Percentiles rank a stretch among this genome's conserved stretches.
Evolutionary conservation across 2,888 invertebrate species (phyloP).

Genomic region (Punctoribates punctum): DNA sequence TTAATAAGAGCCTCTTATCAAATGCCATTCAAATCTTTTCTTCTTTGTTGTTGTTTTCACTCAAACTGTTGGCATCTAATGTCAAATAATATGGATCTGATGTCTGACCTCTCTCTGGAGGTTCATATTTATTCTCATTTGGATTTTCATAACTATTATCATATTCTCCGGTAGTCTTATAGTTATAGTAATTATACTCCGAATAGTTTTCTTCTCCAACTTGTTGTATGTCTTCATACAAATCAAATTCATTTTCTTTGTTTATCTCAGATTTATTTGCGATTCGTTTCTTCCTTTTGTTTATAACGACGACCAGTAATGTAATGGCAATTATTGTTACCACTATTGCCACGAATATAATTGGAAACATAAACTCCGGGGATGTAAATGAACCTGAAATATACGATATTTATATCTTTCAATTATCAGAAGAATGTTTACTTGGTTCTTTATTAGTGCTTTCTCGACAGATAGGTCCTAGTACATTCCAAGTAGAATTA

Average conservation of each 20-base stretch:
- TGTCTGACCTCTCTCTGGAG: not conserved
- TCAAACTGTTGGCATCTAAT: too few species aligned
- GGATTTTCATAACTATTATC: not conserved
- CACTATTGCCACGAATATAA: not conserved
- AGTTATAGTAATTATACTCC: not conserved
- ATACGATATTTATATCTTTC: too few species aligned
- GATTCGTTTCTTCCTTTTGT: not conserved
- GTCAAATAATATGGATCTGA: not conserved
- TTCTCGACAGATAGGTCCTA: not conserved
- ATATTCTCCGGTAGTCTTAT: too few species aligned
- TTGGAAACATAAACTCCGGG: not conserved
- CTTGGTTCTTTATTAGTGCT: not conserved
- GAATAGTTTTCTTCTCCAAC: not conserved
- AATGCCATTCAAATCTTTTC: not conserved
- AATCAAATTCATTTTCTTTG: too few species aligned
- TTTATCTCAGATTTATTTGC: not conserved
- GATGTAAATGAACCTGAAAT: not conserved
- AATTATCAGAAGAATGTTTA: too few species aligned
- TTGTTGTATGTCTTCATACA: not conserved
- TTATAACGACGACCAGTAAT: not conserved
- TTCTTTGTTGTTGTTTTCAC: not conserved
- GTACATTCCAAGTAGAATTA: conserved; percentile 8
- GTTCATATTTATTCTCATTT: not conserved
- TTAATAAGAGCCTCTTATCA: too few species aligned
- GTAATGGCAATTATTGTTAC: not conserved